phyloP scores from a whole-genome alignment of 2,113 vertebrate species.

The Peucedramus taeniatus region DNA sequence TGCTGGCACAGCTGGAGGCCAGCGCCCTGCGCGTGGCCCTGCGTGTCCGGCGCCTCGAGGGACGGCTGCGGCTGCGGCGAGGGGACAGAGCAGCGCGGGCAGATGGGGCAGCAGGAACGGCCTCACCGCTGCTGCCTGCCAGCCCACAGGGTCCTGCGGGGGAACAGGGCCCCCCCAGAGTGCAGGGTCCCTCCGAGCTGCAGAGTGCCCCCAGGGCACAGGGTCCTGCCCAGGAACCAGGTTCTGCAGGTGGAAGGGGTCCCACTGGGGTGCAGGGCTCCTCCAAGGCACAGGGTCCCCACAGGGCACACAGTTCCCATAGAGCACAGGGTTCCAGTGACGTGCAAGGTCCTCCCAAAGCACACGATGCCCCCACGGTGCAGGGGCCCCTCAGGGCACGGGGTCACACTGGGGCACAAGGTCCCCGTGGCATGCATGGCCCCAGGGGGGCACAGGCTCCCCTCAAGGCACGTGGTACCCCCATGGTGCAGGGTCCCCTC shows the following conservation, averaged over 20 bases:
- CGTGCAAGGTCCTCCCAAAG: background rate
- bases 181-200: fast-evolving
- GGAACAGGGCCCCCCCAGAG: fast-evolving
- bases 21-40: slow-evolving; percentile 60
- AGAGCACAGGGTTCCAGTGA: no score
- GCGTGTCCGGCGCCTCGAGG: slow-evolving; percentile 55
- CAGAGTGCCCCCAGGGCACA: no score
- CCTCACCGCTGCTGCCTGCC: background rate
- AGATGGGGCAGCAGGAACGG: background rate
- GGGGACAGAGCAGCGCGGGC: fast-evolving
- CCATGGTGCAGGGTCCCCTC: fast-evolving
- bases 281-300: background rate
- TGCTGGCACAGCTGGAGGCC: slow-evolving; percentile 87
- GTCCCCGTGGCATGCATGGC: fast-evolving
- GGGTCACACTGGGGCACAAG: fast-evolving
- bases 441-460: background rate
- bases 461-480: fast-evolving
- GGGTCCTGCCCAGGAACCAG: background rate
- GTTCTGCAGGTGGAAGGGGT: background rate
- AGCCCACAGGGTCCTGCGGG: background rate
- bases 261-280: background rate
- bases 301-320: fast-evolving
- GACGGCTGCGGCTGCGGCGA: background rate
- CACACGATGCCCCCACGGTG: fast-evolving
- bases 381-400: background rate